Evolutionary conservation across 2,797 vertebrate genomes (phyloP).

Genomic region (Megalops cyprinoides): DNA sequence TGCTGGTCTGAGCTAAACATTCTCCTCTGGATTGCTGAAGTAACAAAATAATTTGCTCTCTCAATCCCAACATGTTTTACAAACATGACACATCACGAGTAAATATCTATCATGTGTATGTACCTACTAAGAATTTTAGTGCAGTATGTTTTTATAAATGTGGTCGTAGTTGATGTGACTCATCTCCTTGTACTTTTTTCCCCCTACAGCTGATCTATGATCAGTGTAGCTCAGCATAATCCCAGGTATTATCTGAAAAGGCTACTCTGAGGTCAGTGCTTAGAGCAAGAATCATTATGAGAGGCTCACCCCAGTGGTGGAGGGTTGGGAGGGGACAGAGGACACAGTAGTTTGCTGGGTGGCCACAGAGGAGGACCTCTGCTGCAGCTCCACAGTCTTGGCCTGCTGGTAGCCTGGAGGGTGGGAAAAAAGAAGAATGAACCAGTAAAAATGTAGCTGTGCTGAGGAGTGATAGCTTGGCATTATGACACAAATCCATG

Average conservation of each 20-base stretch:
- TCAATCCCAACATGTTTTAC: no score
- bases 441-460: background rate
- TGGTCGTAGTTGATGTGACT: background rate
- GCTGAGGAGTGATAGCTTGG: background rate
- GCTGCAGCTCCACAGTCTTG: constrained; percentile 91
- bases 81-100: background rate
- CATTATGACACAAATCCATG: background rate
- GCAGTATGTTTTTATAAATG: background rate
- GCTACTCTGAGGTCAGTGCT: background rate
- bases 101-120: background rate
- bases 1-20: background rate
- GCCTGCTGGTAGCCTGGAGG: constrained; percentile 86
- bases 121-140: background rate
- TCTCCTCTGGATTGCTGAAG: background rate
- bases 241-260: background rate
- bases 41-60: background rate
- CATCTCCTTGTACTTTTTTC: no score
- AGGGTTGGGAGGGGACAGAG: constrained; percentile 95
- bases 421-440: background rate
- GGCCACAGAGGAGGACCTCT: constrained; percentile 92
- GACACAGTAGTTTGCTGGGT: constrained; percentile 96
- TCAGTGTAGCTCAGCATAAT: background rate
- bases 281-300: no score
- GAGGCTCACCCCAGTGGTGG: constrained; percentile 93
- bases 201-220: background rate